Percentiles rank a stretch among this genome's conserved stretches.
Evolutionary conservation across 2,888 invertebrate genomes (phyloP).

Genomic region (Trichacis sp.): DNA sequence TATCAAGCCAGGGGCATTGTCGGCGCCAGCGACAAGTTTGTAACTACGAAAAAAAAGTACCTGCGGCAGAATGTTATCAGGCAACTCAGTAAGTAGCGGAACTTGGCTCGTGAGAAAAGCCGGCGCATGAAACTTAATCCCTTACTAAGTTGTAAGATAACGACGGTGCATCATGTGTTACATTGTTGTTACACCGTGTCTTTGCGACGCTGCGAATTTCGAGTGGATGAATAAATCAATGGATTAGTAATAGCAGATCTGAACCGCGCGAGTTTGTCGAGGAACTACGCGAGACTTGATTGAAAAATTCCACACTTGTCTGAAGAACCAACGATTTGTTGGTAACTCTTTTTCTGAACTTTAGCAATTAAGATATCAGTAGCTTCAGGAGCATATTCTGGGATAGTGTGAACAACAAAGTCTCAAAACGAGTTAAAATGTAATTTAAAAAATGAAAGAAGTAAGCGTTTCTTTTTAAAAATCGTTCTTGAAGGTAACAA

Average conservation of each 20-base stretch:
- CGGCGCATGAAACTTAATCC: constrained; percentile 56
- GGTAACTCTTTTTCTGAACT: too few species aligned
- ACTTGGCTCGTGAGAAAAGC: constrained; percentile 40
- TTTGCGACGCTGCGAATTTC: background rate
- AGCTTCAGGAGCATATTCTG: too few species aligned
- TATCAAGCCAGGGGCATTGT: background rate
- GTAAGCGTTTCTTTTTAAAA: too few species aligned
- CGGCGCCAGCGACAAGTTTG: background rate
- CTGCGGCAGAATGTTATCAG: background rate
- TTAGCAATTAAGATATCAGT: too few species aligned
- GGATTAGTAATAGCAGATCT: background rate
- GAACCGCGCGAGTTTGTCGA: too few species aligned
- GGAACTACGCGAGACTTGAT: too few species aligned
- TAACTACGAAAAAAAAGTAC: background rate
- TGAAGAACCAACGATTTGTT: too few species aligned
- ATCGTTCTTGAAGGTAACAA: too few species aligned
- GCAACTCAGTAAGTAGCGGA: background rate
- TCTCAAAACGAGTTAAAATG: too few species aligned
- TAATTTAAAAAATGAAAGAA: too few species aligned
- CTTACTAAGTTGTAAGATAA: constrained; percentile 55
- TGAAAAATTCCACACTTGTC: too few species aligned
- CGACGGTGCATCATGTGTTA: constrained; percentile 51
- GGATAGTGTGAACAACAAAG: too few species aligned
- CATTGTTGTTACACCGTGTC: constrained; percentile 42
- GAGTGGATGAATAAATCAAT: background rate